Evolutionary conservation across 23 tunicate genomes (phyloP).

Genomic region (Corella eumyota): DNA sequence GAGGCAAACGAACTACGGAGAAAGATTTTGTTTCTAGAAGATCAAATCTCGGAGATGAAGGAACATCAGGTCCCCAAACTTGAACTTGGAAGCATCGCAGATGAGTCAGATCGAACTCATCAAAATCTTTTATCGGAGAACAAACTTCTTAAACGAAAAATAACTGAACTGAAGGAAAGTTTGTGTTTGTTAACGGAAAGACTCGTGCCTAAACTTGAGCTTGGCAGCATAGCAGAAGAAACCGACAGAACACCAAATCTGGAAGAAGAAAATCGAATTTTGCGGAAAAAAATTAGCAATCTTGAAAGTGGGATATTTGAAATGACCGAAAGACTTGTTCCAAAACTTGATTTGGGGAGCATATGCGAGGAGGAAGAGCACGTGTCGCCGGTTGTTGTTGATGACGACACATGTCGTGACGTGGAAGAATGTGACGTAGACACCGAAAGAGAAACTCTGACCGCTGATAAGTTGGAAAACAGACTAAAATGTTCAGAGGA

Average conservation of each 20-base stretch:
- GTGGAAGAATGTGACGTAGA: slow-evolving; percentile 40
- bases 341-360: slow-evolving; percentile 58
- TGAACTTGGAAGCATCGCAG: slow-evolving; percentile 55
- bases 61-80: slow-evolving; percentile 51
- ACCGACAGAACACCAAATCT: too few relatives aligned
- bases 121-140: slow-evolving; percentile 53
- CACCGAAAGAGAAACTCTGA: too few relatives aligned
- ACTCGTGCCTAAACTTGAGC: slow-evolving; percentile 49
- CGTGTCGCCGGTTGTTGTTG: too few relatives aligned
- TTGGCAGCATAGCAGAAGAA: slow-evolving; percentile 58
- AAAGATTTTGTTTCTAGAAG: slow-evolving; percentile 32
- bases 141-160: slow-evolving; percentile 24
- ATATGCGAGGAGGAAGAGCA: slow-evolving; percentile 55
- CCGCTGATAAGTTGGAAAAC: too few relatives aligned
- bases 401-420: slow-evolving; percentile 54
- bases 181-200: slow-evolving; percentile 1
- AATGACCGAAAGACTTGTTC: slow-evolving; percentile 39
- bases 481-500: too few relatives aligned
- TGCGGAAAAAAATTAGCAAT: too few relatives aligned
- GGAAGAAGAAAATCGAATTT: too few relatives aligned
- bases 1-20: slow-evolving; percentile 36
- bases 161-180: slow-evolving; percentile 16
- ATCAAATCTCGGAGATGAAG: slow-evolving; percentile 20
- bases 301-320: slow-evolving; percentile 27
- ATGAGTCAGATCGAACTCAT: too few relatives aligned